Percentiles rank a stretch among this genome's conserved stretches.
phyloP scores from a whole-genome alignment of 2,888 invertebrate genomes.

The Euzophera pinguis region DNA sequence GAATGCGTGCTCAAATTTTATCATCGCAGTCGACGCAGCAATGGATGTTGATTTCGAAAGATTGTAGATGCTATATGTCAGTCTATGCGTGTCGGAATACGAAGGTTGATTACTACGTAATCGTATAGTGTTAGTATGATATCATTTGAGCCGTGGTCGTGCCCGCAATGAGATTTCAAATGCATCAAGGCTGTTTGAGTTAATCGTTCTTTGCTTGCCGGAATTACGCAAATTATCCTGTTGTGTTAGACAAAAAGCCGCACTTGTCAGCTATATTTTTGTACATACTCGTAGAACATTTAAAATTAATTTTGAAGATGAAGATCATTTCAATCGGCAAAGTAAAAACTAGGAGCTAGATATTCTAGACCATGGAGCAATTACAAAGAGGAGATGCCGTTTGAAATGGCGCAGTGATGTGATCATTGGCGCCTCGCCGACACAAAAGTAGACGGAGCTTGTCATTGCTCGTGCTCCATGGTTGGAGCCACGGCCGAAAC shows the following conservation, averaged over 20 bases:
- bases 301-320: no score
- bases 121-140: slow-evolving; percentile 62
- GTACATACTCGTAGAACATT: no score
- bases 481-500: no score
- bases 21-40: slow-evolving; percentile 22
- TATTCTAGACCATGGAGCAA: no score
- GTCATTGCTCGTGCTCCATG: no score
- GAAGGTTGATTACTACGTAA: slow-evolving; percentile 66
- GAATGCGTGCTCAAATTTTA: neutral
- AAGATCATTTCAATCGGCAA: no score
- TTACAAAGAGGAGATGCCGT: no score
- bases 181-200: slow-evolving; percentile 48
- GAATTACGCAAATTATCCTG: slow-evolving; percentile 13
- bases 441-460: no score
- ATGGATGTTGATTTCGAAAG: slow-evolving; percentile 29
- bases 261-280: neutral
- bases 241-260: neutral
- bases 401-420: no score
- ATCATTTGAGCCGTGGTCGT: slow-evolving; percentile 66
- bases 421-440: no score
- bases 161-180: slow-evolving; percentile 52
- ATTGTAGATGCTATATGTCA: neutral
- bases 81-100: slow-evolving; percentile 25
- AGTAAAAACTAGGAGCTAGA: no score
- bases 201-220: slow-evolving; percentile 22